phyloP scores from a whole-genome alignment of 2,113 vertebrate species.

The Oryzias woworae region DNA sequence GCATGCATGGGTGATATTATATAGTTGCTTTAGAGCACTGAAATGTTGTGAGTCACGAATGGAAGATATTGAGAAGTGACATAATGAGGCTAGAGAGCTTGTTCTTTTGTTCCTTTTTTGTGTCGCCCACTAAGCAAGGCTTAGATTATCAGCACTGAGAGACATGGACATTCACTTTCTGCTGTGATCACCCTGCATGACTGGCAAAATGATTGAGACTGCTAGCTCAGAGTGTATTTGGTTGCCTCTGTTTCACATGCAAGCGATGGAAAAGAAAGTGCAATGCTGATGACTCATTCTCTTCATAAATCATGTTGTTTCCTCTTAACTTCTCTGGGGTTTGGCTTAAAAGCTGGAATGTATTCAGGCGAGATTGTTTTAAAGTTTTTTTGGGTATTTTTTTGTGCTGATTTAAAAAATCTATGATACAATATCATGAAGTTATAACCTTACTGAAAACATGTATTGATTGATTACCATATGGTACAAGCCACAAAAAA shows the following conservation, averaged over 20 bases:
- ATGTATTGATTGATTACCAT: too few relatives aligned
- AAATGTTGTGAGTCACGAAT: constrained; percentile 34
- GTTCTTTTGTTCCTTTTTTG: constrained; percentile 30
- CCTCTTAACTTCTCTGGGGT: constrained; percentile 31
- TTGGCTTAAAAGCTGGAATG: constrained; percentile 1
- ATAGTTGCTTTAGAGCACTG: constrained; percentile 8
- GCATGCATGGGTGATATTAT: constrained; percentile 4
- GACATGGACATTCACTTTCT: constrained; percentile 12
- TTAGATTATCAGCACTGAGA: constrained; percentile 30
- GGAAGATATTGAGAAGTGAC: constrained; percentile 47
- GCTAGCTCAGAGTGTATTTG: constrained; percentile 37
- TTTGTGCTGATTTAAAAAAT: background rate
- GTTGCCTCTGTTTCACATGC: constrained; percentile 39
- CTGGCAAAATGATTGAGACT: constrained; percentile 43
- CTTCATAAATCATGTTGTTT: constrained; percentile 57
- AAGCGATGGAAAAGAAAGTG: constrained; percentile 14
- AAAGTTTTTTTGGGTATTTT: too few relatives aligned
- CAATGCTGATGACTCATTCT: constrained; percentile 59
- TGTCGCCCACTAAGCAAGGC: constrained; percentile 20
- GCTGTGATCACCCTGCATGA: constrained; percentile 9
- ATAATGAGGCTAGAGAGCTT: constrained; percentile 62
- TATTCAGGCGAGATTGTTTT: too few relatives aligned
- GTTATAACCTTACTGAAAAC: too few relatives aligned
- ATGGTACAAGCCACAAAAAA: too few relatives aligned
- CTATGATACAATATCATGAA: too few relatives aligned